Evolutionary conservation across 2,888 invertebrate genomes (phyloP).

Genomic region (Sinhomidia bicolor): DNA sequence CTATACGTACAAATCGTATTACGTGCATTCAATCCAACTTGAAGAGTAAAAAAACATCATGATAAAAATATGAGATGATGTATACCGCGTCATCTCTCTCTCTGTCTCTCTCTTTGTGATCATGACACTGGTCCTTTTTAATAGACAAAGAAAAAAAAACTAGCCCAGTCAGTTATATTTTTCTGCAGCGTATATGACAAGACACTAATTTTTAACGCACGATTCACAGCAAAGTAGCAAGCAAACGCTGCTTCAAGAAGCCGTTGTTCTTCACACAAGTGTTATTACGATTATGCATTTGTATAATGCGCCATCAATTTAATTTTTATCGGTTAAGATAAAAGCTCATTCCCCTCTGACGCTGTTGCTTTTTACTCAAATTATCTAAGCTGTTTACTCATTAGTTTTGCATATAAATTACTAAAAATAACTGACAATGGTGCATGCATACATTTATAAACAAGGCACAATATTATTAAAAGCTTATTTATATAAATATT

Average conservation of each 20-base stretch:
- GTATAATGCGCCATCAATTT: not conserved
- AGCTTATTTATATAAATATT: not conserved
- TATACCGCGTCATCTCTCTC: not conserved
- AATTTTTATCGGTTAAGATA: constrained; percentile 59
- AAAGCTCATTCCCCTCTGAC: constrained; percentile 41
- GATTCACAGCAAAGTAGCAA: not conserved
- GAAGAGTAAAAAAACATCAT: not conserved
- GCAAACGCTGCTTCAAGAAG: too few relatives aligned
- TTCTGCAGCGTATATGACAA: not conserved
- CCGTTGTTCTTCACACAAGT: not conserved
- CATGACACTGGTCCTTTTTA: not conserved
- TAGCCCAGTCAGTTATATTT: not conserved
- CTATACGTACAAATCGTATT: too few relatives aligned
- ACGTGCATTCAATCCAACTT: too few relatives aligned
- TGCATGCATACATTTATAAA: too few relatives aligned
- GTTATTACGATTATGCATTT: not conserved
- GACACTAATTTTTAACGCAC: not conserved
- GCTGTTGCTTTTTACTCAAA: constrained; percentile 22
- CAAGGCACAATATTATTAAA: not conserved
- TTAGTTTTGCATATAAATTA: constrained; percentile 66
- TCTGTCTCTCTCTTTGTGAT: not conserved
- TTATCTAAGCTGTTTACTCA: constrained; percentile 34
- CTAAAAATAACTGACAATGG: constrained; percentile 55
- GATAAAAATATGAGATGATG: not conserved
- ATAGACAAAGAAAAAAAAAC: not conserved